Percentiles rank a stretch among this genome's conserved stretches.
Conservation (phyloP, 2,888 invertebrate genomes). For the Xestia c-nigrum region DNA sequence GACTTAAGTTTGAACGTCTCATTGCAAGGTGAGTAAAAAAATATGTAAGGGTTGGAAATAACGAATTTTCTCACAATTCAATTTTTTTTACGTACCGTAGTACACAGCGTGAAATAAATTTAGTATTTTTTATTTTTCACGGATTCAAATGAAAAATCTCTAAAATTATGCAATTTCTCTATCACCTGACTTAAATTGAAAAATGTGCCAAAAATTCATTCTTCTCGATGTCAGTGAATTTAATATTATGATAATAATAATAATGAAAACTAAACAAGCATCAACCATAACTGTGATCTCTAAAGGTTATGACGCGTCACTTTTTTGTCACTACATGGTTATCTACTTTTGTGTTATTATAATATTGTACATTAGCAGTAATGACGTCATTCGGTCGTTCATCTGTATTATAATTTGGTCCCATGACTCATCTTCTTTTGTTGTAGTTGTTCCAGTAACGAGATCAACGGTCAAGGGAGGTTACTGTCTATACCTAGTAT, state of each 20-base stretch:
- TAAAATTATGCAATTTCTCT: too few relatives aligned
- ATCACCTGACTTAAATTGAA: neutral
- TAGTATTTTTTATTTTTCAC: too few relatives aligned
- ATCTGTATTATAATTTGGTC: constrained; percentile 29
- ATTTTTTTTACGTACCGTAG: neutral
- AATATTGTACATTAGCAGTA: constrained; percentile 13
- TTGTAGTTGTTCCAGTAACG: neutral
- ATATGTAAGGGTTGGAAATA: neutral
- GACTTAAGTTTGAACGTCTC: neutral
- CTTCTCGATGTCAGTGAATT: neutral
- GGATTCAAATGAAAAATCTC: neutral
- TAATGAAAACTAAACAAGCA: neutral
- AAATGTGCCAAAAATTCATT: neutral
- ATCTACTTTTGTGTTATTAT: constrained; percentile 4
- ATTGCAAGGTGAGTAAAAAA: neutral
- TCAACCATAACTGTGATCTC: neutral
- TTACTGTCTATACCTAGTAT: neutral
- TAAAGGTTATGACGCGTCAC: neutral
- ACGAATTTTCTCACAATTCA: neutral
- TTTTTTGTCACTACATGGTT: neutral
- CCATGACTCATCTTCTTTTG: constrained; percentile 30
- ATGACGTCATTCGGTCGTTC: constrained; percentile 40
- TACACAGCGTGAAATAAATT: neutral
- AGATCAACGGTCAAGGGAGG: constrained; percentile 36
- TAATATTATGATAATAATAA: too few relatives aligned